phyloP scores from a whole-genome alignment of 1,140 invertebrate species.

The Rhopalosiphum maidis region DNA sequence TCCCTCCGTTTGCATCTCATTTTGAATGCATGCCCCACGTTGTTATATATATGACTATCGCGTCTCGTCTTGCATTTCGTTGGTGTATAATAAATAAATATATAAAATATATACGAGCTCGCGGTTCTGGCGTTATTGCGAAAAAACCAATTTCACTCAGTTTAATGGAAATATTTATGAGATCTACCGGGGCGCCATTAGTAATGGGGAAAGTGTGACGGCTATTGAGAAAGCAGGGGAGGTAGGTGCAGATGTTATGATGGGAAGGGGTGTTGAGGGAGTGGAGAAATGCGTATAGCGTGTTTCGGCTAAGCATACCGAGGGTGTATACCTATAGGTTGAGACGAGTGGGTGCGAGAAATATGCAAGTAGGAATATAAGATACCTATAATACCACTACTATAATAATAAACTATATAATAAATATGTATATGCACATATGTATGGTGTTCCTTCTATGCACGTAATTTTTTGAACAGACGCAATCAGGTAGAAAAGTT shows the following conservation, averaged over 20 bases:
- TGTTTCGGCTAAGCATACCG: not conserved
- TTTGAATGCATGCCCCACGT: slow-evolving; percentile 18
- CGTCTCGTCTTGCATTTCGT: not conserved
- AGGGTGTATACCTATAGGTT: not conserved
- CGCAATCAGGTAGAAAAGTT: slow-evolving; percentile 42
- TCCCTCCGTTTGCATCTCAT: not conserved
- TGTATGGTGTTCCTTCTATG: not conserved
- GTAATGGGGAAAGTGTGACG: not conserved
- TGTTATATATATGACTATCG: not conserved
- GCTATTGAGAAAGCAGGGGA: not conserved
- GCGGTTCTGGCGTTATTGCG: slow-evolving; percentile 41
- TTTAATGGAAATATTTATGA: slow-evolving; percentile 58
- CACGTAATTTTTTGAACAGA: slow-evolving; percentile 29
- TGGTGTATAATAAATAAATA: slow-evolving; percentile 12
- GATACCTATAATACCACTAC: not conserved
- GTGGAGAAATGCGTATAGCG: not conserved
- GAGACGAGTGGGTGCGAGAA: not conserved
- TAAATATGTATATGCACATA: not conserved
- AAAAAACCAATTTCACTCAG: slow-evolving; percentile 56
- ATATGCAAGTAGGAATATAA: not conserved
- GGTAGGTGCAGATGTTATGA: not conserved
- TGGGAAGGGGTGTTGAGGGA: not conserved
- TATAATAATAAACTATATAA: not conserved
- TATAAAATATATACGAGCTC: slow-evolving; percentile 32
- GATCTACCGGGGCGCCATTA: slow-evolving; percentile 52